Conservation (phyloP, 1,140 invertebrate species). For the Rhagoletis zephyria region DNA sequence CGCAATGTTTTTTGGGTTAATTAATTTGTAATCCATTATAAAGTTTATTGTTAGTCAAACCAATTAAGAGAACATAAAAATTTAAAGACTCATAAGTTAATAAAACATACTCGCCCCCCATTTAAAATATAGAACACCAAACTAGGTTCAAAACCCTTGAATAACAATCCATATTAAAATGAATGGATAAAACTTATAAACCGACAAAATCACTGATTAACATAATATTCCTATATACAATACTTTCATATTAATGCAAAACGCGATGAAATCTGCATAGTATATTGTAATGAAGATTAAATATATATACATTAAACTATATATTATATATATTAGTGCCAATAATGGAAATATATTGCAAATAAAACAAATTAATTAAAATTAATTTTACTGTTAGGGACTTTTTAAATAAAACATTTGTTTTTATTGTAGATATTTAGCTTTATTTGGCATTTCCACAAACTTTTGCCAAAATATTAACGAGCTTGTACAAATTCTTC, state of each 20-base stretch:
- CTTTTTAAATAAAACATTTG: background rate
- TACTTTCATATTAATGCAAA: conserved; percentile 53
- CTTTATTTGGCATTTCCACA: conserved; percentile 11
- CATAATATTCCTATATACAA: conserved; percentile 59
- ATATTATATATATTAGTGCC: conserved; percentile 55
- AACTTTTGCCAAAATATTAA: conserved; percentile 13
- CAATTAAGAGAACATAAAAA: background rate
- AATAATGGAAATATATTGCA: conserved; percentile 53
- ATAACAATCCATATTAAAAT: conserved; percentile 24
- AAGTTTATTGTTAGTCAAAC: no score
- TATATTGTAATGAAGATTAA: conserved; percentile 53
- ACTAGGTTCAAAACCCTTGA: conserved; percentile 48
- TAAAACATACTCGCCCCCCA: conserved; percentile 42
- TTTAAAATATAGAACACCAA: conserved; percentile 37
- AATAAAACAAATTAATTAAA: background rate
- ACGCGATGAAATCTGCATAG: conserved; percentile 41
- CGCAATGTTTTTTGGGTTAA: no score
- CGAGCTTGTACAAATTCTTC: background rate
- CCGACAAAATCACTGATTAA: conserved; percentile 57
- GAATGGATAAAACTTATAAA: conserved; percentile 54
- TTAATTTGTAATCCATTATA: no score
- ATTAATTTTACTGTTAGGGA: no score
- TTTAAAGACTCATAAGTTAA: conserved; percentile 33
- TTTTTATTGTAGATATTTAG: background rate
- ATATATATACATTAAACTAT: conserved; percentile 54